Conservation (phyloP, 1,140 invertebrate species). For the Pseudomyrmex pallidus region DNA sequence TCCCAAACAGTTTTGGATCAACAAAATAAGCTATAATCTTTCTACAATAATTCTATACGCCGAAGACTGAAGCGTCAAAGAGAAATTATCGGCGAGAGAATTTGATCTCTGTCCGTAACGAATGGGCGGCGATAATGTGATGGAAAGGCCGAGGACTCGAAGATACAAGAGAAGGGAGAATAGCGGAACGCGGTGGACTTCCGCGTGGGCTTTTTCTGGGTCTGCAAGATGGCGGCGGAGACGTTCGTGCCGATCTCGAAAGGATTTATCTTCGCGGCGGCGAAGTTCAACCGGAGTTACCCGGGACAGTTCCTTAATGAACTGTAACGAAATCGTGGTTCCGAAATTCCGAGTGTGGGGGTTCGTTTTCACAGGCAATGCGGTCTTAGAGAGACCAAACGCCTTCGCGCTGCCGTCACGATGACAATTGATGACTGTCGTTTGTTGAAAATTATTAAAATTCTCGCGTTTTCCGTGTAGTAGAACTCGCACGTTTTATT, state of each 20-base stretch:
- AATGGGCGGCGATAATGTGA: conserved; percentile 65
- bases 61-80: conserved; percentile 60
- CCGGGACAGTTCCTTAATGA: conserved; percentile 68
- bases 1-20: conserved; percentile 10
- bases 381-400: conserved; percentile 65
- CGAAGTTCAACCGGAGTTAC: conserved; percentile 67
- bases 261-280: conserved; percentile 71
- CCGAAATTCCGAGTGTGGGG: conserved; percentile 42
- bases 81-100: conserved; percentile 49
- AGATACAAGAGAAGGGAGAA: neutral
- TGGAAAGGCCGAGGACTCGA: conserved; percentile 33
- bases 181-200: conserved; percentile 68
- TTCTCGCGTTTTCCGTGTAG: neutral
- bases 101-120: conserved; percentile 64
- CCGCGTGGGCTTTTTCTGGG: conserved; percentile 75
- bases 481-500: no score
- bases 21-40: neutral
- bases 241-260: conserved; percentile 43
- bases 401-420: conserved; percentile 59
- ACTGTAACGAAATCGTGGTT: conserved; percentile 68
- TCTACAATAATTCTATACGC: conserved; percentile 18
- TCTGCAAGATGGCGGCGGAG: conserved; percentile 68
- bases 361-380: conserved; percentile 76
- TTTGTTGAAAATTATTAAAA: conserved; percentile 11
- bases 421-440: conserved; percentile 63